A percentile compares a stretch with the other conserved stretches of the same genome.
Evolutionary conservation across 2,113 vertebrate species (phyloP).

Genomic region (Gymnobelideus leadbeateri): DNA sequence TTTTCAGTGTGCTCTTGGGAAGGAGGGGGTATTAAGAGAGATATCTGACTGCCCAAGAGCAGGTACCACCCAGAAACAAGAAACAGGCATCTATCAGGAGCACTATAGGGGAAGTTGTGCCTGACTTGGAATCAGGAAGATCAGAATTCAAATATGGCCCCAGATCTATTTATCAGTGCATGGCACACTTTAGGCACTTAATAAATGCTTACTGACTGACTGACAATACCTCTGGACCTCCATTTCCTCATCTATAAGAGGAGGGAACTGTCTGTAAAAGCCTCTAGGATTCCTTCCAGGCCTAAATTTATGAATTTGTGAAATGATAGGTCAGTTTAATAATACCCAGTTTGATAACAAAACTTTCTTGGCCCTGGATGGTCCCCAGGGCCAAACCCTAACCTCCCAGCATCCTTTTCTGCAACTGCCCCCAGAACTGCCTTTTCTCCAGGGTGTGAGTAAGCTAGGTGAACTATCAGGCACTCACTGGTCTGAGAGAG

Average conservation of each 20-base stretch:
- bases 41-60: background rate
- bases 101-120: background rate
- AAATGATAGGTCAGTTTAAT: background rate
- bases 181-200: background rate
- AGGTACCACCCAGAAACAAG: background rate
- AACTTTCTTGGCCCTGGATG: background rate
- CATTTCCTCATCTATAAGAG: background rate
- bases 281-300: background rate
- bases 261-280: background rate
- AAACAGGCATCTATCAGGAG: background rate
- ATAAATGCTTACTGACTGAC: background rate
- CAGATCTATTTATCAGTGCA: background rate
- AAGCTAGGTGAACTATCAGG: background rate
- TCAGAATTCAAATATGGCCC: background rate
- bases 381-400: background rate
- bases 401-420: background rate
- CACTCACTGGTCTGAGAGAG: background rate
- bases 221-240: background rate
- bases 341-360: background rate
- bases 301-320: background rate
- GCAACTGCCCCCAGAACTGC: background rate
- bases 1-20: background rate
- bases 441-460: background rate
- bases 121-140: background rate
- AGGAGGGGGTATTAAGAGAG: background rate